A percentile compares a stretch with the other conserved stretches of the same genome.
Evolutionary conservation across 2,888 invertebrate genomes (phyloP).

Genomic region (Macrophya annulata): DNA sequence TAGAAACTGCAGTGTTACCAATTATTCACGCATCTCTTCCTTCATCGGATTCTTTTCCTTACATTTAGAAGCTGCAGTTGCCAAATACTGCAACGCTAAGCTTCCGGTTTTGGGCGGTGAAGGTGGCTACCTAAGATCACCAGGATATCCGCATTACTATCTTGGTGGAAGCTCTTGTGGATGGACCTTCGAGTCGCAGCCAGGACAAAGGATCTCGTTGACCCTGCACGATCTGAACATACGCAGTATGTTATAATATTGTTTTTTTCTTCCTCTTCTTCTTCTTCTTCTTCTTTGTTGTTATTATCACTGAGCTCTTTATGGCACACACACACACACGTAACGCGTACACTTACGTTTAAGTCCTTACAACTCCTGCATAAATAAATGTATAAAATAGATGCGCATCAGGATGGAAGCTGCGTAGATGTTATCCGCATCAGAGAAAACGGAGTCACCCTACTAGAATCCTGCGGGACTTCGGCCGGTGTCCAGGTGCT

Average conservation of each 20-base stretch:
- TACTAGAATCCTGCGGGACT: conserved; percentile 76
- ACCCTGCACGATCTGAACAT: conserved; percentile 87
- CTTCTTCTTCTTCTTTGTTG: conserved; percentile 29
- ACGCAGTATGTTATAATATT: conserved; percentile 82
- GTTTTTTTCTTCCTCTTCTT: neutral
- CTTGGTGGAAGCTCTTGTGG: conserved; percentile 85
- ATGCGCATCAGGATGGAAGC: conserved; percentile 73
- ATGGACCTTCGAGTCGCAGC: conserved; percentile 85
- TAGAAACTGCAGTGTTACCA: neutral
- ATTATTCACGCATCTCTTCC: neutral
- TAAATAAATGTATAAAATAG: conserved; percentile 62
- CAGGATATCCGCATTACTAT: conserved; percentile 89
- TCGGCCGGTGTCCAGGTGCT: conserved; percentile 73
- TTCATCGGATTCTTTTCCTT: conserved; percentile 53
- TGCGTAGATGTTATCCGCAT: conserved; percentile 76
- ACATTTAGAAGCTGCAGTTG: conserved; percentile 79
- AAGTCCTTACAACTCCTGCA: neutral
- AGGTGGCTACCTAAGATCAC: conserved; percentile 79
- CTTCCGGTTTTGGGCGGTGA: conserved; percentile 76
- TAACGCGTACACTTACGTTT: neutral
- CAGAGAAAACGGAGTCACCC: conserved; percentile 73
- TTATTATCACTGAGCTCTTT: conserved; percentile 6
- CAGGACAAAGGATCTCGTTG: conserved; percentile 84
- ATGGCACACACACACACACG: conserved; percentile 18
- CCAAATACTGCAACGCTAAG: conserved; percentile 80